Evolutionary conservation across 1,140 invertebrate genomes (phyloP).

Genomic region (Rhizoglyphus robini): DNA sequence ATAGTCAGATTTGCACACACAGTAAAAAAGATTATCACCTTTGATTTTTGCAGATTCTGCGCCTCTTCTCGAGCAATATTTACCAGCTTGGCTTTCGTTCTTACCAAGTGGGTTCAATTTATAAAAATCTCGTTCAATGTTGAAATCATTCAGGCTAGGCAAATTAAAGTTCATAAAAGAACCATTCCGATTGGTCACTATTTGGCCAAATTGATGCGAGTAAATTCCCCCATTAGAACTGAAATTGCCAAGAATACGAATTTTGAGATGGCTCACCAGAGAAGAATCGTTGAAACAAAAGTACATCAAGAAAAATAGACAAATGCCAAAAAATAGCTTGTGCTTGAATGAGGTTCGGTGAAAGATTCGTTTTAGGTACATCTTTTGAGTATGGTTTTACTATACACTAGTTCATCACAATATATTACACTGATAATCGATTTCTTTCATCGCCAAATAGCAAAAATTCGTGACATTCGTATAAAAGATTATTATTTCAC

Average conservation of each 20-base stretch:
- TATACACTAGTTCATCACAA: too few species aligned
- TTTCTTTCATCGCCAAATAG: too few species aligned
- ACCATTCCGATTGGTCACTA: not conserved
- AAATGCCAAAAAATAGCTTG: not conserved
- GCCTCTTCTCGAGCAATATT: not conserved
- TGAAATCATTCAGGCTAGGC: not conserved
- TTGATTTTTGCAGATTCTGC: not conserved
- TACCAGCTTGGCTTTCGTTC: not conserved
- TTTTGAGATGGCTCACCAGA: not conserved
- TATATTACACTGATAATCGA: too few species aligned
- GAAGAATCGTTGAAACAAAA: not conserved
- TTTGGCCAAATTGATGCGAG: not conserved
- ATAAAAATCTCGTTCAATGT: not conserved
- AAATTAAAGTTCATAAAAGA: not conserved
- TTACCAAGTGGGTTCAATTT: not conserved
- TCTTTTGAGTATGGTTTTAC: too few species aligned
- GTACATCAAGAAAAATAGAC: not conserved
- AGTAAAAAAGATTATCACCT: not conserved
- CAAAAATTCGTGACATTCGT: too few species aligned
- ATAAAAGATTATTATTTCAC: too few species aligned
- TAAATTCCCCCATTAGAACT: not conserved
- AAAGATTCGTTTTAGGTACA: not conserved
- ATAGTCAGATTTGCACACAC: conserved; percentile 1
- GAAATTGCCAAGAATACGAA: not conserved
- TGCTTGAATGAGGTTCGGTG: not conserved